These are phyloP conservation scores for Andrena dorsata DNA, from an alignment of 2,888 invertebrate species.

Conservation along the genomic window DNA sequence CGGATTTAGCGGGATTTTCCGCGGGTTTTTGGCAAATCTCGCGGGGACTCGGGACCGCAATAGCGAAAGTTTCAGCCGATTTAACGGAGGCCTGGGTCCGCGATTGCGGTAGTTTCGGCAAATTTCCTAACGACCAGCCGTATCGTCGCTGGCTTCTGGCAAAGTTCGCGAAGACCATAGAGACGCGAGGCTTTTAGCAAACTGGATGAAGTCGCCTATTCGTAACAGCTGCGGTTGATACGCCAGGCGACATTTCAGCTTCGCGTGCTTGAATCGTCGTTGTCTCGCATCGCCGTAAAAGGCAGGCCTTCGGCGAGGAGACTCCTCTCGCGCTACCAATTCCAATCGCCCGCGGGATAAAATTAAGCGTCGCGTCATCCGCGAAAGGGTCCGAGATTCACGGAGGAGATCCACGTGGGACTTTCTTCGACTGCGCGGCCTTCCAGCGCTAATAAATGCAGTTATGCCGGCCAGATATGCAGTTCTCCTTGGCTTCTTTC, in stretches of 20 bases:
- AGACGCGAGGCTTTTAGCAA: not conserved
- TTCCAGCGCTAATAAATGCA: slow-evolving; percentile 72
- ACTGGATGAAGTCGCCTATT: not conserved
- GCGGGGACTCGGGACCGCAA: not conserved
- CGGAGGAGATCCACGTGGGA: slow-evolving; percentile 44
- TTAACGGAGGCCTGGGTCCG: not conserved
- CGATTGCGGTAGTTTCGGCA: slow-evolving; percentile 22
- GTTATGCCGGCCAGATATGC: slow-evolving; percentile 73
- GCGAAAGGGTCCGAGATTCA: slow-evolving; percentile 32
- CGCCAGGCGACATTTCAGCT: not conserved
- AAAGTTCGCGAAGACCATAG: slow-evolving; percentile 8
- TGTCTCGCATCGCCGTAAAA: not conserved
- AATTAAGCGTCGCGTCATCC: slow-evolving; percentile 26
- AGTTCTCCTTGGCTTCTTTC: slow-evolving; percentile 80
- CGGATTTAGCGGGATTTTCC: slow-evolving; percentile 17
- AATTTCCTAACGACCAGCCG: slow-evolving; percentile 23
- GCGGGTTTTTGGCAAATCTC: slow-evolving; percentile 38
- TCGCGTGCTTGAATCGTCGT: not conserved
- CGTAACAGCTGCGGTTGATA: not conserved
- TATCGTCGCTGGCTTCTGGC: slow-evolving; percentile 7
- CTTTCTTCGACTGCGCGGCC: slow-evolving; percentile 69
- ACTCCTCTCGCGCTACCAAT: not conserved
- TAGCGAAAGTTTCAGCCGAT: slow-evolving; percentile 28
- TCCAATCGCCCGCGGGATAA: not conserved
- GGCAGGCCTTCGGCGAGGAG: not conserved